These are phyloP conservation scores for Myotis pilosus DNA, from an alignment of 2,797 vertebrate genomes.

Conservation along the genomic window DNA sequence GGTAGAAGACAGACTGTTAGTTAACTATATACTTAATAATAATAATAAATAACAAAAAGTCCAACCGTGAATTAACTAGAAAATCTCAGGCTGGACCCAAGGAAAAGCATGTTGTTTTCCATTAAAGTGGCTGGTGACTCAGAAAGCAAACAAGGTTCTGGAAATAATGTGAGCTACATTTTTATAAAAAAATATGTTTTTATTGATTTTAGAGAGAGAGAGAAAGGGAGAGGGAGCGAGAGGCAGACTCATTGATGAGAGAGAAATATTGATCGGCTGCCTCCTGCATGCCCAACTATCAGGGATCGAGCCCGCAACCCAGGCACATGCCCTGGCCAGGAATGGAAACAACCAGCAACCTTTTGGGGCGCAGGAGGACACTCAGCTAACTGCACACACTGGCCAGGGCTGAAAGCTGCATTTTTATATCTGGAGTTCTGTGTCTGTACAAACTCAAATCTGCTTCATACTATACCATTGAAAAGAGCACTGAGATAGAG, in stretches of 20 bases:
- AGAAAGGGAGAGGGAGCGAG: too few relatives aligned
- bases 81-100: slow-evolving; percentile 5
- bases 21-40: too few relatives aligned
- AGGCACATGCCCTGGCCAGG: too few relatives aligned
- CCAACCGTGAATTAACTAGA: not conserved
- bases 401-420: not conserved
- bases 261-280: too few relatives aligned
- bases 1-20: not conserved
- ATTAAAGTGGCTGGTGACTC: not conserved
- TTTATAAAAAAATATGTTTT: too few relatives aligned
- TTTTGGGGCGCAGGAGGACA: too few relatives aligned
- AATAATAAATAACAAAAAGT: not conserved
- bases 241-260: too few relatives aligned
- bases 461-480: not conserved
- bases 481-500: not conserved
- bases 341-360: too few relatives aligned
- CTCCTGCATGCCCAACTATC: too few relatives aligned
- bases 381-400: too few relatives aligned
- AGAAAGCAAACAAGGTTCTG: slow-evolving; percentile 23
- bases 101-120: not conserved
- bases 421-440: slow-evolving; percentile 9
- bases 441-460: not conserved
- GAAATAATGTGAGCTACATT: not conserved
- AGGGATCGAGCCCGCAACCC: too few relatives aligned
- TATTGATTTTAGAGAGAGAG: too few relatives aligned